phyloP scores from a whole-genome alignment of 2,888 invertebrate genomes.

The Ethmia dodecea region DNA sequence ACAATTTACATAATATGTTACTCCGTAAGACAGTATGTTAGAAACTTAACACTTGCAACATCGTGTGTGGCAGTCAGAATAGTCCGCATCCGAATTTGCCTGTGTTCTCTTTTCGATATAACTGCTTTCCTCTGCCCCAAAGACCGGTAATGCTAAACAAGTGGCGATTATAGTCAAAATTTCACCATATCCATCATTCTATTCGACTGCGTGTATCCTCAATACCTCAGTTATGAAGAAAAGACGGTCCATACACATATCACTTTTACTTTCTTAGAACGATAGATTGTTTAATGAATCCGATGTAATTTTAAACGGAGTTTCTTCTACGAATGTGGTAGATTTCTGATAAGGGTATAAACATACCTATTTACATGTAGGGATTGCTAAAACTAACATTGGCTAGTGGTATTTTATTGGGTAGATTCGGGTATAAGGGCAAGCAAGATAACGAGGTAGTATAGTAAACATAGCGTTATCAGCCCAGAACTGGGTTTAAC shows the following conservation, averaged over 20 bases:
- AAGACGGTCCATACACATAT: too few species aligned
- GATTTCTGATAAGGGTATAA: too few species aligned
- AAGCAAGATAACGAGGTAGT: background rate
- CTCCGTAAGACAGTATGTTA: too few species aligned
- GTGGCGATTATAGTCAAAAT: conserved; percentile 28
- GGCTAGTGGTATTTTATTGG: conserved; percentile 2
- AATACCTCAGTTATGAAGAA: conserved; percentile 3
- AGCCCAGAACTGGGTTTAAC: conserved; percentile 5
- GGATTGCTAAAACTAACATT: background rate
- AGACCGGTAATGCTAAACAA: conserved; percentile 26
- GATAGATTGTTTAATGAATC: too few species aligned
- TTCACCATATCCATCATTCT: conserved; percentile 25
- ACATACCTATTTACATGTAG: too few species aligned
- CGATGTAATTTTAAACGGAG: too few species aligned
- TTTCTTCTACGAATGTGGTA: too few species aligned
- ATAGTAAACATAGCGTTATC: conserved; percentile 11
- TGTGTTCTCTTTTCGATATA: conserved; percentile 18
- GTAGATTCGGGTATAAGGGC: conserved; percentile 9
- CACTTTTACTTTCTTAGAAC: too few species aligned
- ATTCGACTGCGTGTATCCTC: conserved; percentile 4
- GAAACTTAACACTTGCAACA: conserved; percentile 36
- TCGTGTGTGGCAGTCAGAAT: background rate
- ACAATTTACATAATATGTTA: too few species aligned
- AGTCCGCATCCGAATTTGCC: background rate
- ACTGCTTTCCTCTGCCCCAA: conserved; percentile 21